Evolutionary conservation across 1,140 invertebrate genomes (phyloP).

Genomic region (Atta colombica): DNA sequence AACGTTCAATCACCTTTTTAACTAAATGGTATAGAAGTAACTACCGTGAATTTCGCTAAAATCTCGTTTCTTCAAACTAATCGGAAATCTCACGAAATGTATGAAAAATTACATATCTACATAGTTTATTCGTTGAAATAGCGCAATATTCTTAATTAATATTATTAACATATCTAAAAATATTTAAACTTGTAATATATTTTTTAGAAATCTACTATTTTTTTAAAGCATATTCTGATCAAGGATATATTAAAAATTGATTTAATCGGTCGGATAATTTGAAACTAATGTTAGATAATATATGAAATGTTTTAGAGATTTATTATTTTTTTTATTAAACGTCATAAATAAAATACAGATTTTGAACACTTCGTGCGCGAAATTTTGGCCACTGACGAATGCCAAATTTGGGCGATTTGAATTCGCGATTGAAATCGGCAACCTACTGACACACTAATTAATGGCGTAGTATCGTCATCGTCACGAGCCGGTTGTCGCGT

Average conservation of each 20-base stretch:
- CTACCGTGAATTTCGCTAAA: background rate
- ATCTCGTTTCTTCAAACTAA: background rate
- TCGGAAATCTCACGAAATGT: background rate
- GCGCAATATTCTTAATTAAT: background rate
- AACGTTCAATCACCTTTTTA: background rate
- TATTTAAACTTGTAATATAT: too few relatives aligned
- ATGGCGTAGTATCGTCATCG: conserved; percentile 48
- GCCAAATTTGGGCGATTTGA: conserved; percentile 79
- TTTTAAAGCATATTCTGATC: background rate
- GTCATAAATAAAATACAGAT: conserved; percentile 41
- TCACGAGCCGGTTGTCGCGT: conserved; percentile 37
- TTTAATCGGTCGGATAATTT: background rate
- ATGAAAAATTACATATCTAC: background rate
- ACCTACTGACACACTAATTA: conserved; percentile 84
- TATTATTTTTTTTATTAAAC: too few relatives aligned
- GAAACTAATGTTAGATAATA: background rate
- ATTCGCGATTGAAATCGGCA: conserved; percentile 78
- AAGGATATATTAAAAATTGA: background rate
- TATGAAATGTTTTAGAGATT: too few relatives aligned
- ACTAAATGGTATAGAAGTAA: background rate
- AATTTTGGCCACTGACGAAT: conserved; percentile 68
- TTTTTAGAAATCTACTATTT: too few relatives aligned
- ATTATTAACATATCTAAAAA: background rate
- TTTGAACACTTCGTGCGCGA: conserved; percentile 43
- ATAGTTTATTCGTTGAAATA: background rate